A percentile compares a stretch with the other conserved stretches of the same genome.
phyloP scores from a whole-genome alignment of 2,113 vertebrate species.

The Bubo blakistoni region DNA sequence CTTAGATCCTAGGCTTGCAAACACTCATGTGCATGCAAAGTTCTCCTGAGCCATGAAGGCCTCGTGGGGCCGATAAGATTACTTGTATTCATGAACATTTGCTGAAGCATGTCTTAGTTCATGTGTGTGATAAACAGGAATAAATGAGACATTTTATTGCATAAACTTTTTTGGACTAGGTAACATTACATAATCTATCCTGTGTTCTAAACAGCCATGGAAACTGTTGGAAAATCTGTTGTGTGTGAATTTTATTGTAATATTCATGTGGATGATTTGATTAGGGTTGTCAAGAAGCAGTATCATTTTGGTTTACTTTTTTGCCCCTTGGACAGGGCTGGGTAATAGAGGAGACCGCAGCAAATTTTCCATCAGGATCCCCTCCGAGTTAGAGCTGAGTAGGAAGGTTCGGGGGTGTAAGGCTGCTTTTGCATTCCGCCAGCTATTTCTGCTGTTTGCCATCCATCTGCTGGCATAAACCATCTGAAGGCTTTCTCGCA shows the following conservation, averaged over 20 bases:
- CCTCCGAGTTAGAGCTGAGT: neutral
- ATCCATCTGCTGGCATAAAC: neutral
- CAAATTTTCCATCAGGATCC: neutral
- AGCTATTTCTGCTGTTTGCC: neutral
- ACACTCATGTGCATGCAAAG: neutral
- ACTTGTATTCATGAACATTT: neutral
- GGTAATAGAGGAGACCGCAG: neutral
- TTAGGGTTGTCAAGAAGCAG: neutral
- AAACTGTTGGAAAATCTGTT: neutral
- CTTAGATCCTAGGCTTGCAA: neutral
- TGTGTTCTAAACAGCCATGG: neutral
- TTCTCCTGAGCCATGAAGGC: slow-evolving; percentile 9
- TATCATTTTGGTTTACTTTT: neutral
- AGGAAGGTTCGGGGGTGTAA: neutral
- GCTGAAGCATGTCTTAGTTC: neutral
- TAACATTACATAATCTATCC: neutral
- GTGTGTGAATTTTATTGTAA: neutral
- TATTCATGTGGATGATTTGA: neutral
- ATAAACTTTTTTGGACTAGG: neutral
- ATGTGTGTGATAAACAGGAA: neutral
- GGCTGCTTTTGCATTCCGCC: neutral
- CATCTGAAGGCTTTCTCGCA: neutral
- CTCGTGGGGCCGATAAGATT: neutral
- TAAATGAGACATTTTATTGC: neutral
- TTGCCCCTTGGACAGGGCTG: neutral